A percentile compares a stretch with the other conserved stretches of the same genome.
Conservation (phyloP, 2,888 invertebrate genomes). For the Drosophila phalerata region DNA sequence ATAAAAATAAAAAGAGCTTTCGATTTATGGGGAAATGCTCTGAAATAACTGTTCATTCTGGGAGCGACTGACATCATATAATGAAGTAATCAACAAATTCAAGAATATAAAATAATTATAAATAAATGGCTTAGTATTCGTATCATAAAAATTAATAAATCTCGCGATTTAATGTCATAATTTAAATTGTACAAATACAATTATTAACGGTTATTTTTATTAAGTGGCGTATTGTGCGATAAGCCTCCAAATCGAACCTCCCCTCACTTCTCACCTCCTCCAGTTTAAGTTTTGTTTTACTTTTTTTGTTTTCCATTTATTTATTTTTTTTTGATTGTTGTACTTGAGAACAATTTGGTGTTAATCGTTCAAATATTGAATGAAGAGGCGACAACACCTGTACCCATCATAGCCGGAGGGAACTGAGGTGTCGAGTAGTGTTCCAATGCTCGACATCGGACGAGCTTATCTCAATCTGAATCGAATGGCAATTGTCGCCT, state of each 20-base stretch:
- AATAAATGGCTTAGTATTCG: constrained; percentile 28
- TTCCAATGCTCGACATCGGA: constrained; percentile 31
- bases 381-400: constrained; percentile 38
- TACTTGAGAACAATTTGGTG: constrained; percentile 54
- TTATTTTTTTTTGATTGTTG: constrained; percentile 4
- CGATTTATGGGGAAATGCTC: constrained; percentile 20
- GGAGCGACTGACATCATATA: constrained; percentile 47
- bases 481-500: constrained; percentile 69
- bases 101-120: constrained; percentile 16
- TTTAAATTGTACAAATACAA: constrained; percentile 78
- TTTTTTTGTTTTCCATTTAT: neutral
- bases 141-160: constrained; percentile 37
- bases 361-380: constrained; percentile 71
- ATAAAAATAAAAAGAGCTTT: neutral
- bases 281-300: neutral
- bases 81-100: neutral
- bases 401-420: neutral
- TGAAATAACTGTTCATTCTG: constrained; percentile 29
- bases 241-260: constrained; percentile 37
- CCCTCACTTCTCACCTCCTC: neutral
- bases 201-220: constrained; percentile 80
- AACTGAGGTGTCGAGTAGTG: constrained; percentile 4
- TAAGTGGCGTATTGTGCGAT: constrained; percentile 73
- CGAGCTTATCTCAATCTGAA: constrained; percentile 60
- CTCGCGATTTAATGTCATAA: constrained; percentile 66